Percentiles rank a stretch among this genome's conserved stretches.
Evolutionary conservation across 2,888 invertebrate species (phyloP).

Genomic region (Polia nebulosa): DNA sequence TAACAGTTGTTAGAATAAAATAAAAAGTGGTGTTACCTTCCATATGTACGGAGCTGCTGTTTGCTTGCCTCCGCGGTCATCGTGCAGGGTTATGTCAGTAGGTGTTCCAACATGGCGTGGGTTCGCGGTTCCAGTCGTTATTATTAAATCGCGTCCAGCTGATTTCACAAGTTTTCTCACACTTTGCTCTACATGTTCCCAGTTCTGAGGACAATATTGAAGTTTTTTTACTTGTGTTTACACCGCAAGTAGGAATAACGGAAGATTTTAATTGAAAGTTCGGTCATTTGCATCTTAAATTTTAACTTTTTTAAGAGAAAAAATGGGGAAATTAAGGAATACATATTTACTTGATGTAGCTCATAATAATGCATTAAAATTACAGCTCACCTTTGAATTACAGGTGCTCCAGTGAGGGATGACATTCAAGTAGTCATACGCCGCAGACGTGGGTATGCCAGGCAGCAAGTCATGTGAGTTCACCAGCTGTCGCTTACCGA

Average conservation of each 20-base stretch:
- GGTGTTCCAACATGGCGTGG: slow-evolving; percentile 19
- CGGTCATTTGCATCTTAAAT: too few species aligned
- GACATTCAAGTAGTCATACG: slow-evolving; percentile 75
- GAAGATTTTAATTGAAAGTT: neutral
- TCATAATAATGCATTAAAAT: too few species aligned
- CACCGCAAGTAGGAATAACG: neutral
- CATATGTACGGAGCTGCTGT: slow-evolving; percentile 74
- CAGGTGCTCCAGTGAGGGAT: slow-evolving; percentile 81
- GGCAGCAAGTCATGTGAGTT: slow-evolving; percentile 74
- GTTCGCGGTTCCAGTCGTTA: slow-evolving; percentile 74
- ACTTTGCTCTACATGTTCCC: slow-evolving; percentile 75
- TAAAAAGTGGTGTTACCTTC: slow-evolving; percentile 73
- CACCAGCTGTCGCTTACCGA: slow-evolving; percentile 74
- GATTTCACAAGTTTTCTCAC: slow-evolving; percentile 69
- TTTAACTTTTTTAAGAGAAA: too few species aligned
- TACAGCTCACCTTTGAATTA: slow-evolving; percentile 68
- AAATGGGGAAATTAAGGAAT: too few species aligned
- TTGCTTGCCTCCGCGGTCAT: slow-evolving; percentile 56
- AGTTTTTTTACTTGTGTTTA: neutral
- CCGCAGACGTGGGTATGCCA: slow-evolving; percentile 73
- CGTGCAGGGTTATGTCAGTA: slow-evolving; percentile 45
- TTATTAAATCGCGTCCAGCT: slow-evolving; percentile 56
- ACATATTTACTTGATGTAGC: too few species aligned
- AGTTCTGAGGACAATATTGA: slow-evolving; percentile 70
- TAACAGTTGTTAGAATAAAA: neutral